Base-by-base conservation (phyloP, 1,140 invertebrate genomes). In the Lepidotrigona ventralis region DNA sequence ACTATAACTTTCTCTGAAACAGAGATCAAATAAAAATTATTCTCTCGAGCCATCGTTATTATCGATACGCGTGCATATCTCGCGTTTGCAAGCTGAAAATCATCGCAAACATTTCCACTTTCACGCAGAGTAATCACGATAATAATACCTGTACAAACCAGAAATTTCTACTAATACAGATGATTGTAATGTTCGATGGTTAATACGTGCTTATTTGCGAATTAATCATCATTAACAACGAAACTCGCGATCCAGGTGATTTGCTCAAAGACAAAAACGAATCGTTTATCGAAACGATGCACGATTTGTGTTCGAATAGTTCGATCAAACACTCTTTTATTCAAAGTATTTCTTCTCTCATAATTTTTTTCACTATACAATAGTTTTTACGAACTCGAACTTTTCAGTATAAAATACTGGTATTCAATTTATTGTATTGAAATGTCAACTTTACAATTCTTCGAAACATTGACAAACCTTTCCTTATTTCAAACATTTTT, bases 101-200 rank as follows among this genome's bases (percentile, higher is more conserved):
- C 66, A 69, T 69, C 66, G 66, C 29, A 11, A 69, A 39, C 21
- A 33, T 72, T 15, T 53, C 70, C 46, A 17, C 66, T 72, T 51
- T 72, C 70, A 53, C 70, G 70, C 70, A 19, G 15, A 23, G 23
- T 26, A 54, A 72, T 72, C 70, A 53, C 8, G 70, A 71, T 53
- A 72, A 74, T 58, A 74, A 74, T 15, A 70, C 39, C 23, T 17
- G 5, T 54, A 21, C 26, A 15, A 74, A 23, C 17, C 53, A 33
- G 72, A 58, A 74, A 58, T 33, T 74, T 21, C 23, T 33, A 51
- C 46, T 21, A 23, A 54, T 69, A 69, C 39, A 21, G 72, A n/a
- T 23, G 58, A 74, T 74, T 39, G 58, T 51, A 23, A 54, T 39
- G 39, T 33, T 74, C 54, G 5, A 39, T 12, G 53, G 9, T 53